Evolutionary conservation across 2,797 vertebrate species (phyloP), one percentile per base, ranked within the genome.

Genomic region (Enteromius unitaeniatus): DNA sequence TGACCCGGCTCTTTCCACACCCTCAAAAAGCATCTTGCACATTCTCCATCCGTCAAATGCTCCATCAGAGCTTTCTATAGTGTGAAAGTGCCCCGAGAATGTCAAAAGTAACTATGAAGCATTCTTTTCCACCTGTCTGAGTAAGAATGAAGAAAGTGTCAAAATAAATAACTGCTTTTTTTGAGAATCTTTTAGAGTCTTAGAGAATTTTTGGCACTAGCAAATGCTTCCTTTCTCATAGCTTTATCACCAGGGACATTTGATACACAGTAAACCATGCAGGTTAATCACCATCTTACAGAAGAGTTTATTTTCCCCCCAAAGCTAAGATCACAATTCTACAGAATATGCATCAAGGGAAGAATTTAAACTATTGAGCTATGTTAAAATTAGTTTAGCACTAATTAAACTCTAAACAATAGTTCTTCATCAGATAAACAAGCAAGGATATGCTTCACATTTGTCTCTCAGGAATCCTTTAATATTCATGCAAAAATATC

Each of bases 121-220:
- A 31, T 51, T 67, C 8, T 7, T 67, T 58, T 79, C n/a, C 58
- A 85, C 51, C 51, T 85, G 62, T 77, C 79, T 82, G 19, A 58
- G 31, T 13, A 40, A 45, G 34, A 42, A 21, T 31, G 28, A 53
- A 23, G 58, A n/a, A 55, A 65, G 4, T 23, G 40, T 47, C 26
- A 51, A 51, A 37, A 37, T 47, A 69, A 81, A 68, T 55, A 62
- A 17, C 37, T 7, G 40, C 55, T 55, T 45, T 65, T 72, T 28
- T 28, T 13, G 2, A 28, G 15, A 40, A 34, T 40, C 4, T 78
- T 62, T 68, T 28, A 28, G 5, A 31, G 6, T 10, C n/a, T 67
- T 49, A 51, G 17, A 78, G 11, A 40, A 8, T 51, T 19, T 31
- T 64, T 81, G 68, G 40, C 40, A 51, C 8, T 19, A 40, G 45